A percentile compares a stretch with the other conserved stretches of the same genome.
Evolutionary conservation across 2,797 vertebrate species (phyloP).

Genomic region (Sebastes alutus): DNA sequence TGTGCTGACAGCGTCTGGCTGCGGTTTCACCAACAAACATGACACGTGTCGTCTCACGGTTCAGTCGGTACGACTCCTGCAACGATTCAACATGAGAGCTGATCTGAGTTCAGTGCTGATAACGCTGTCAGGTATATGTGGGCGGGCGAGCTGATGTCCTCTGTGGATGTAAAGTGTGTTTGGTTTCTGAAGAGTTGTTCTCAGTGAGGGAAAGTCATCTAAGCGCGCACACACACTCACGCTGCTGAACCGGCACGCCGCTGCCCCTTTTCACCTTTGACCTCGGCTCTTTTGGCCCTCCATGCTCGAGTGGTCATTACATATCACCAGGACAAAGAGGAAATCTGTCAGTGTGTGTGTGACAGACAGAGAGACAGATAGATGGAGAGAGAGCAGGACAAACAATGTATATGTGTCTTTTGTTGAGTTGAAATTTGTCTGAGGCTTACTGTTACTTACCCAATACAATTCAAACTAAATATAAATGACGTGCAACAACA

Average conservation of each 20-base stretch:
- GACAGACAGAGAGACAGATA: neutral
- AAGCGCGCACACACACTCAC: neutral
- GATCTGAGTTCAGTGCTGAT: constrained; percentile 30
- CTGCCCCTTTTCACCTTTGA: constrained; percentile 44
- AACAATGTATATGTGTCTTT: neutral
- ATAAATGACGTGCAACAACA: neutral
- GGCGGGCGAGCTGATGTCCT: neutral
- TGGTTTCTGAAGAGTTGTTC: neutral
- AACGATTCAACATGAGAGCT: neutral
- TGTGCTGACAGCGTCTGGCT: neutral
- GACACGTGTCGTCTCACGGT: neutral
- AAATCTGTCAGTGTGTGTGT: constrained; percentile 9
- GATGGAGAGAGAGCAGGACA: neutral
- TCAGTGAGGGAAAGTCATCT: neutral
- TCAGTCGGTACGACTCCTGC: neutral
- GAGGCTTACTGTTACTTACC: neutral
- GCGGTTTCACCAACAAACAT: neutral
- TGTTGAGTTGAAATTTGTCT: neutral
- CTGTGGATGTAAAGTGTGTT: neutral
- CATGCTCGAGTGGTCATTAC: constrained; percentile 56
- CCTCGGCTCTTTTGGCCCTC: constrained; percentile 40
- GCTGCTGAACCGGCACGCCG: neutral
- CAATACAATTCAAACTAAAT: neutral
- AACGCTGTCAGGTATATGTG: neutral
- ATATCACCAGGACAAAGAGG: constrained; percentile 37